Percentiles rank a stretch among this genome's conserved stretches.
These are phyloP conservation scores for Atta texana DNA, from an alignment of 1,140 invertebrate species.

Conservation along the genomic window DNA sequence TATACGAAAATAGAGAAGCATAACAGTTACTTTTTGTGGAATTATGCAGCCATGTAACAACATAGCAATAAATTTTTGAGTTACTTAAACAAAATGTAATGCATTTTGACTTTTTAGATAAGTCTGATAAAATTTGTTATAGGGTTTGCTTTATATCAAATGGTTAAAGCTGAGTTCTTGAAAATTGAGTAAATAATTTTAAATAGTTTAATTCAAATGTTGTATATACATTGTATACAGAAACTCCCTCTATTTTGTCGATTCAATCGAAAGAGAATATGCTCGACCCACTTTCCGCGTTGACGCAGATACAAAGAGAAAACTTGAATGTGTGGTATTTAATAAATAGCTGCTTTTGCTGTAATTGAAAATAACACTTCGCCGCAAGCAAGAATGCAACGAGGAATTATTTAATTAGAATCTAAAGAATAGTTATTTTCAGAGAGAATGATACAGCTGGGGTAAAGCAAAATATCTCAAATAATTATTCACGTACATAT, in stretches of 20 bases:
- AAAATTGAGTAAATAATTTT: not conserved
- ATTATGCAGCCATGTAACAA: not conserved
- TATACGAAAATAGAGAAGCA: constrained; percentile 16
- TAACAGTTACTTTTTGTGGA: constrained; percentile 8
- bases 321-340: constrained; percentile 54
- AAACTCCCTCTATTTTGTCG: constrained; percentile 9
- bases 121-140: not conserved
- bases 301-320: constrained; percentile 29
- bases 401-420: constrained; percentile 54
- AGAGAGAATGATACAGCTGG: not conserved
- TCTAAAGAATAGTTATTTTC: constrained; percentile 28
- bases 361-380: constrained; percentile 61
- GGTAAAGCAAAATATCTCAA: not conserved
- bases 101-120: not conserved
- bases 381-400: constrained; percentile 55
- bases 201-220: constrained; percentile 1
- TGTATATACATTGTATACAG: not conserved
- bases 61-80: not conserved
- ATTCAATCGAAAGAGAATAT: constrained; percentile 47
- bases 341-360: constrained; percentile 54
- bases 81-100: not conserved
- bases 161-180: not conserved
- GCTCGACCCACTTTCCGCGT: constrained; percentile 35
- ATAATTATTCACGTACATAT: constrained; percentile 19
- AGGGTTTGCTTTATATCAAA: not conserved